phyloP scores from a whole-genome alignment of 2,888 invertebrate genomes.

The Oscheius sp. region DNA sequence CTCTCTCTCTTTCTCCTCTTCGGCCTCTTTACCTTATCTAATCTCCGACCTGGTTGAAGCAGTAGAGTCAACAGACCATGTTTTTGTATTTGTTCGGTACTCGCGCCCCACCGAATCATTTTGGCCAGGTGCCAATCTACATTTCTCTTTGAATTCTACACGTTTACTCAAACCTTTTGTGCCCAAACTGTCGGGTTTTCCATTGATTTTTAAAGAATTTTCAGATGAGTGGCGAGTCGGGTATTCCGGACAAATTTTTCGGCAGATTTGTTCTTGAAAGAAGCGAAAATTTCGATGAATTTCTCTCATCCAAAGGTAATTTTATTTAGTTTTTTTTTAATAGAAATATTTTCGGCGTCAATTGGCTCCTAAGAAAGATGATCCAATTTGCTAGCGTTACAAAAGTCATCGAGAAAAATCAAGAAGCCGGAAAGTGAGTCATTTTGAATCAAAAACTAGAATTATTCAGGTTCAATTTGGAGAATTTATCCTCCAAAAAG shows the following conservation, averaged over 20 bases:
- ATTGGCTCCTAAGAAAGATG: slow-evolving; percentile 60
- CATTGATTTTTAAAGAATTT: background rate
- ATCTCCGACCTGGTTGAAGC: too few species aligned
- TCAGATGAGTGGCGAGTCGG: slow-evolving; percentile 5
- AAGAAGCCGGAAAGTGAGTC: slow-evolving; percentile 38
- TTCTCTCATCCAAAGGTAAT: slow-evolving; percentile 63
- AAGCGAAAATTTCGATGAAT: slow-evolving; percentile 69
- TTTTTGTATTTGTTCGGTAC: too few species aligned
- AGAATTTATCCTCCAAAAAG: slow-evolving; percentile 63
- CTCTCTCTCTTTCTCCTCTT: too few species aligned
- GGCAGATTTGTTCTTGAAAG: slow-evolving; percentile 63
- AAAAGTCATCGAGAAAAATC: slow-evolving; percentile 54
- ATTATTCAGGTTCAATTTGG: slow-evolving; percentile 50
- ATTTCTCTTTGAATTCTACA: background rate
- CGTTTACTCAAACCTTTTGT: background rate
- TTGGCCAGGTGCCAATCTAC: background rate
- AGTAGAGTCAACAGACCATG: too few species aligned
- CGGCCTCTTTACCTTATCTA: too few species aligned
- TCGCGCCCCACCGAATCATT: background rate
- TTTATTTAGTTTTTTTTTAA: background rate
- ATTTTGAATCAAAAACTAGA: background rate
- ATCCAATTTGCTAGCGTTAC: slow-evolving; percentile 65
- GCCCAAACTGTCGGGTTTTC: too few species aligned
- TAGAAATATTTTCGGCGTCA: slow-evolving; percentile 37
- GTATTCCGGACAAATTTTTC: slow-evolving; percentile 63